These are phyloP conservation scores for Reticulitermes lucifugus DNA, from an alignment of 2,888 invertebrate genomes.

Conservation along the genomic window DNA sequence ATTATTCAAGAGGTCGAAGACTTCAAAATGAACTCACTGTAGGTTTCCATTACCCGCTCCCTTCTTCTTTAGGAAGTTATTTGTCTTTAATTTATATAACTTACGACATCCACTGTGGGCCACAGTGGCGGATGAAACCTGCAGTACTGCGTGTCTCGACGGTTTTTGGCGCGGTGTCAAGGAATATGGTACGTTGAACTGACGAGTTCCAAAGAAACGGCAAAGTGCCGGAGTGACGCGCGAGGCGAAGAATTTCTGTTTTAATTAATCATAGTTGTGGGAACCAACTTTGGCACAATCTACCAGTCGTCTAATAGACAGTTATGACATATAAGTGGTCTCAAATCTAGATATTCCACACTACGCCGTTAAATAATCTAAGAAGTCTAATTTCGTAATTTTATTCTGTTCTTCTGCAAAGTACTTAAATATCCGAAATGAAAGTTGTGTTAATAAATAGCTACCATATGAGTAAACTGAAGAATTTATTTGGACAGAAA, in stretches of 20 bases:
- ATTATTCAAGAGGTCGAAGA: not conserved
- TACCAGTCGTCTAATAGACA: constrained; percentile 1
- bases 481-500: not conserved
- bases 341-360: not conserved
- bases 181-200: not conserved
- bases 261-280: constrained; percentile 1
- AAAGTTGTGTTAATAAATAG: not conserved
- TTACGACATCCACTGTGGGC: not conserved
- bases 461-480: not conserved
- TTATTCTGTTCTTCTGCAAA: not conserved
- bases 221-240: too few species aligned
- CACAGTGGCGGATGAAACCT: not conserved
- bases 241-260: not conserved
- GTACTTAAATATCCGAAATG: not conserved
- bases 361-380: not conserved
- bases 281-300: not conserved
- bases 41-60: not conserved
- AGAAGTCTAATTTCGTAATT: not conserved
- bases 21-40: not conserved
- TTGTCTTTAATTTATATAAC: not conserved
- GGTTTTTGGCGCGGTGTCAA: not conserved
- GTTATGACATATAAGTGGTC: not conserved
- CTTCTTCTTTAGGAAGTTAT: not conserved
- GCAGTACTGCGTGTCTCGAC: not conserved
- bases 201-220: not conserved